Evolutionary conservation across 2,888 invertebrate genomes (phyloP).

Genomic region (Theretra japonica): DNA sequence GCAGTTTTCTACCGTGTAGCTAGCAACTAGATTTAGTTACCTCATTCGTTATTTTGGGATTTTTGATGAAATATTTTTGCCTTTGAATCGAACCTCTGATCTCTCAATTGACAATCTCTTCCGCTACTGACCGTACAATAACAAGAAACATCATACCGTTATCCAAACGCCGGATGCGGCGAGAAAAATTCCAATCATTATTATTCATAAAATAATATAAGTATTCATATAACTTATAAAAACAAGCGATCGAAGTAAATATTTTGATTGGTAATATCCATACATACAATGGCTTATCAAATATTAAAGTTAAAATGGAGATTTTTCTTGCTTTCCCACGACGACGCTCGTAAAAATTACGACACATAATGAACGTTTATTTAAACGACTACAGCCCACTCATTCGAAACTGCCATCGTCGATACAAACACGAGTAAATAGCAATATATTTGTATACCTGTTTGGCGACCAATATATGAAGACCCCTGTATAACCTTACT

Average conservation of each 20-base stretch:
- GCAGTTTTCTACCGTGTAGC: too few species aligned
- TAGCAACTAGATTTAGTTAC: too few species aligned
- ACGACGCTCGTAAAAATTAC: slow-evolving; percentile 47
- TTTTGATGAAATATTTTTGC: too few species aligned
- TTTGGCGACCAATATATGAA: slow-evolving; percentile 13
- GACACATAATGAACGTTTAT: slow-evolving; percentile 35
- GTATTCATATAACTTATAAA: too few species aligned
- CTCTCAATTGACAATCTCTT: too few species aligned
- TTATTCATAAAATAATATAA: neutral
- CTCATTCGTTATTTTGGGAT: too few species aligned
- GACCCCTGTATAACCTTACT: slow-evolving; percentile 16
- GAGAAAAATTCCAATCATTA: neutral
- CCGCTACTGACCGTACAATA: too few species aligned
- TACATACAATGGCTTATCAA: neutral
- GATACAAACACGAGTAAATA: slow-evolving; percentile 31
- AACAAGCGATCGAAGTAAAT: too few species aligned
- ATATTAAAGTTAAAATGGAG: slow-evolving; percentile 53
- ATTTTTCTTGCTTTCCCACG: slow-evolving; percentile 54
- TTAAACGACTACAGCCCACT: slow-evolving; percentile 28
- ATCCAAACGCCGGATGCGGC: too few species aligned
- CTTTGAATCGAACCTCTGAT: too few species aligned
- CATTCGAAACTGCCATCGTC: slow-evolving; percentile 29
- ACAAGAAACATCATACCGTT: too few species aligned
- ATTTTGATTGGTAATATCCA: neutral
- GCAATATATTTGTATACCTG: slow-evolving; percentile 25